Evolutionary conservation across 2,113 vertebrate genomes (phyloP), one percentile per base, ranked within the genome.

Genomic region (Nyctereutes procyonoides): DNA sequence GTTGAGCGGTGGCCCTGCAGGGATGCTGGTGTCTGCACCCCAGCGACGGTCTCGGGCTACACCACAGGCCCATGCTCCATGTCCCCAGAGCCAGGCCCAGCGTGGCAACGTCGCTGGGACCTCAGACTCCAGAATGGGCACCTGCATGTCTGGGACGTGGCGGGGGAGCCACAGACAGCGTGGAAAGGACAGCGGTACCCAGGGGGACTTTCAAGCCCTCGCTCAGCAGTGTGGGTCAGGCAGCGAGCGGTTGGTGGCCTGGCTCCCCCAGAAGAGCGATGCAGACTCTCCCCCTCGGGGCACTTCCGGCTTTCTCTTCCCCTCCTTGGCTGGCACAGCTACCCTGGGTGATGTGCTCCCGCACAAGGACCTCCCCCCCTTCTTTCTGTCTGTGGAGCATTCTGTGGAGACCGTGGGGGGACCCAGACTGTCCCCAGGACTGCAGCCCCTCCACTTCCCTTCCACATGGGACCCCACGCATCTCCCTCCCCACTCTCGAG

Each of bases 1-100:
- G 26, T 28, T 67, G 56, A 32, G 3, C 16, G 13, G 65, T 5
- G 55, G 17, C 28, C 38, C 71, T 48, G 3, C 13, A 14, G 88
- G 62, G 58, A 58, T 14, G 38, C 80, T 14, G 6, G 1, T 26
- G 22, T 38, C 55, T 56, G 19, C 8, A 3, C 26, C 10, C 20
- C 87, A 28, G 55, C 2, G 5, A 2, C 1, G 2, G n/a, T 55
- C 32, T 24, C 16, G 0, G 20, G 12, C 60, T 30, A 55, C 0
- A 0, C 48, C 26, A 1, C 20, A 5, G 0, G 0, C 77, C 22
- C 51, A 19, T 28, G 19, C 28, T 28, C 71, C 56, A 28, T 5
- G 6, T 12, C 28, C 28, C 48, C 35, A 73, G 81, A 71, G n/a
- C 71, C 77, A 32, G 8, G 10, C 79, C 55, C 55, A 6, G 53